These are phyloP conservation scores for Carassius carassius DNA, from an alignment of 2,113 vertebrate genomes.

Conservation along the genomic window DNA sequence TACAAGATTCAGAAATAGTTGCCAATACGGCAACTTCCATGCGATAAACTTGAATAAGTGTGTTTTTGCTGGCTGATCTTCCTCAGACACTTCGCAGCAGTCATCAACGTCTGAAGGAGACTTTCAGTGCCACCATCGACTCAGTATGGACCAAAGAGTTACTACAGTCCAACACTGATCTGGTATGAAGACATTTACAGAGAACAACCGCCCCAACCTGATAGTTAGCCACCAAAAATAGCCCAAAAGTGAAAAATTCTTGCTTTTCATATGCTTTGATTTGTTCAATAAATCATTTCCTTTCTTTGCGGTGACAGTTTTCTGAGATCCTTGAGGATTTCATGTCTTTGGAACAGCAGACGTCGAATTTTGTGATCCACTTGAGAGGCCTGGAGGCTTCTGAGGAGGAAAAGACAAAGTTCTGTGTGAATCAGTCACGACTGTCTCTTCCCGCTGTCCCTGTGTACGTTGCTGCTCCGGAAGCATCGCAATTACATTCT, in stretches of 20 bases:
- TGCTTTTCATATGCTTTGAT: background rate
- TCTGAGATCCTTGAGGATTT: slow-evolving; percentile 70
- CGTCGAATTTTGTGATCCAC: slow-evolving; percentile 71
- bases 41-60: background rate
- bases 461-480: slow-evolving; percentile 8
- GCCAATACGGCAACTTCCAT: background rate
- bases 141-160: slow-evolving; percentile 71
- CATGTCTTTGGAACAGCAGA: slow-evolving; percentile 71
- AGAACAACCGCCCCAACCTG: background rate
- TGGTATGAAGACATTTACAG: slow-evolving; percentile 62
- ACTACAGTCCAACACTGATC: slow-evolving; percentile 73
- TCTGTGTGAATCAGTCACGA: background rate
- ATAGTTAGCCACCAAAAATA: background rate
- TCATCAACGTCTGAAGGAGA: slow-evolving; percentile 54
- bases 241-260: background rate
- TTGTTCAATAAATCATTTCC: background rate
- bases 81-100: slow-evolving; percentile 69
- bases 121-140: slow-evolving; percentile 48
- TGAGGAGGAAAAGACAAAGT: background rate
- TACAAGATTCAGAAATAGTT: background rate
- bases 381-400: slow-evolving; percentile 66
- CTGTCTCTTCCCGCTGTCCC: slow-evolving; percentile 1
- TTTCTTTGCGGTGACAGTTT: slow-evolving; percentile 62
- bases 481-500: background rate
- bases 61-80: background rate